Conservation (phyloP, 2,888 invertebrate genomes). For the Orchestes rusci region DNA sequence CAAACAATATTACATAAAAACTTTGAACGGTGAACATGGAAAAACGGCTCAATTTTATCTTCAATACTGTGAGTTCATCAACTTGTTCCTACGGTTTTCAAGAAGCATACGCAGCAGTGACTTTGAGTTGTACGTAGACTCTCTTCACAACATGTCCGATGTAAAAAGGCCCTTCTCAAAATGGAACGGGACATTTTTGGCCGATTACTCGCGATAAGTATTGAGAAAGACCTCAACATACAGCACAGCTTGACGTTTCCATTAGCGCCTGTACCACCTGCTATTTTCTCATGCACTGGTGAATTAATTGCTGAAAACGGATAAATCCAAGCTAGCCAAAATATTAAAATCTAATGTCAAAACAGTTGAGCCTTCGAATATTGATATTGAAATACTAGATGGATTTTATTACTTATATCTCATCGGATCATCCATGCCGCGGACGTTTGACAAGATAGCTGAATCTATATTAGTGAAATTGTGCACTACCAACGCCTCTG, state of each 20-base stretch:
- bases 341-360: constrained; percentile 8
- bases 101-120: no score
- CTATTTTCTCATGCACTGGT: constrained; percentile 12
- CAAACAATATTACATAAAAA: no score
- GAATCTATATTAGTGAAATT: constrained; percentile 32
- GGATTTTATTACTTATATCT: constrained; percentile 14
- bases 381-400: constrained; percentile 25
- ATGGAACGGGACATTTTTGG: constrained; percentile 33
- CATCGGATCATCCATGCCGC: constrained; percentile 19
- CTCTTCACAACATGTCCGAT: no score
- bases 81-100: no score
- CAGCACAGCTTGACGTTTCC: constrained; percentile 28
- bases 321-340: constrained; percentile 14
- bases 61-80: no score
- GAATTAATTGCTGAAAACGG: constrained; percentile 22
- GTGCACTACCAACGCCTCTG: constrained; percentile 26
- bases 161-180: constrained; percentile 27
- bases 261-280: constrained; percentile 18
- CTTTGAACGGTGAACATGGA: no score
- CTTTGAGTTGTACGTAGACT: no score
- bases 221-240: constrained; percentile 33
- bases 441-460: constrained; percentile 32
- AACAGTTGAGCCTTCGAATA: not conserved
- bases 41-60: no score
- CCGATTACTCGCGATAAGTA: constrained; percentile 29